These are phyloP conservation scores for Drosophila mimica DNA, from an alignment of 2,888 invertebrate genomes.

Conservation along the genomic window DNA sequence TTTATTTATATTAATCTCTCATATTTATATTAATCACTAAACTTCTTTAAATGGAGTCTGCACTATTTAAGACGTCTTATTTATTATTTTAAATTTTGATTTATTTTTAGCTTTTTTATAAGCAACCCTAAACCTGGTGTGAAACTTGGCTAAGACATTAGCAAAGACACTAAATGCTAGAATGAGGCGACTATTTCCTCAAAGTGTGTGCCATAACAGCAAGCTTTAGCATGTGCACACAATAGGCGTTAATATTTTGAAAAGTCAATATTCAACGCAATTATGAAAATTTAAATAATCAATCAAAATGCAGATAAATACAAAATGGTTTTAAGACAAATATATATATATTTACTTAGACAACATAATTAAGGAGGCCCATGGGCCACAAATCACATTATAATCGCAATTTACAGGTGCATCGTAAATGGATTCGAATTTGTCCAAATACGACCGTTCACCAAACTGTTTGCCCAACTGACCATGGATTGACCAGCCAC, in stretches of 20 bases:
- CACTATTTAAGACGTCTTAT: not conserved
- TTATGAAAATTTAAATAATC: not conserved
- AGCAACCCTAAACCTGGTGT: not conserved
- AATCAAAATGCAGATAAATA: not conserved
- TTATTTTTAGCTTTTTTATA: not conserved
- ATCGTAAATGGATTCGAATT: slow-evolving; percentile 70
- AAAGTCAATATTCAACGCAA: not conserved
- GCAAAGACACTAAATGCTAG: slow-evolving; percentile 11
- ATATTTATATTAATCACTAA: too few relatives aligned
- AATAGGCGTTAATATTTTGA: not conserved
- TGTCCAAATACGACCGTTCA: slow-evolving; percentile 51
- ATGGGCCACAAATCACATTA: slow-evolving; percentile 85
- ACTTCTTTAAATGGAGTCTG: not conserved
- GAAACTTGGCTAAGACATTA: slow-evolving; percentile 16
- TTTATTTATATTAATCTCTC: too few relatives aligned
- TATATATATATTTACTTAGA: slow-evolving; percentile 3
- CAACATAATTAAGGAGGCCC: slow-evolving; percentile 83
- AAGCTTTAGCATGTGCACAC: not conserved
- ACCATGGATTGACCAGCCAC: slow-evolving; percentile 93
- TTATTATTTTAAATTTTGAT: not conserved
- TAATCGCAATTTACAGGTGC: slow-evolving; percentile 30
- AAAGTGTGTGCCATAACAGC: slow-evolving; percentile 15
- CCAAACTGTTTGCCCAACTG: slow-evolving; percentile 87
- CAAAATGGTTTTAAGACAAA: not conserved
- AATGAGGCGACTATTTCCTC: not conserved